Evolutionary conservation across 2,888 invertebrate species (phyloP), one percentile per base, ranked within the genome.

Genomic region (Luperina testacea): DNA sequence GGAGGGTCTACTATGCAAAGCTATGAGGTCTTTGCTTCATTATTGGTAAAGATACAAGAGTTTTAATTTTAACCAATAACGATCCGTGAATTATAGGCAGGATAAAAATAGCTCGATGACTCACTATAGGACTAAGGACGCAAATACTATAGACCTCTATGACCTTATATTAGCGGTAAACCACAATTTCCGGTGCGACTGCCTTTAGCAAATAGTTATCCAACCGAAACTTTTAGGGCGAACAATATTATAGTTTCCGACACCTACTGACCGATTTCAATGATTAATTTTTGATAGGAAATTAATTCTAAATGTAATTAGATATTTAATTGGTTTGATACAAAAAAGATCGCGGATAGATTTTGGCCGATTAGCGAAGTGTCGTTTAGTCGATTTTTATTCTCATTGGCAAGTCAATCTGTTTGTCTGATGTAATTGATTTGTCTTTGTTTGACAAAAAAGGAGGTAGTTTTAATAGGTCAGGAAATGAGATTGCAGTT

Each of bases 261-360:
- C 59, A 75, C 63, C 75, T 42, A 78, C 68, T 86, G 68, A 73
- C 84, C 87, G 75, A 83, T 59, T 71, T 87, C 3, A 75, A 71
- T 76, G 0, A 82, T 86, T 75, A 38, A 42, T 83, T 79, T 79
- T 76, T 13, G 42, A 86, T 78, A 51, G 45, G 38, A 59, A 57
- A 67, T 63, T 76, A 79, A 85, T 79, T 72, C 3, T 2, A 59
- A 32, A 65, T 15, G 6, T 51, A 68, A 81, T 75, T 77, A 79
- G n/a, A 63, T 74, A 80, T 64, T 15, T 61, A 67, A 82, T 70
- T 72, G 24, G 1, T 72, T 65, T 17, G 42, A 74, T 42, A 68
- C 51, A 69, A 73, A 77, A 69, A 59, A 13, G 64, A 75, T 64
- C 45, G 48, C 53, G 83, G 78, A 74, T 86, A 83, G 68, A 73